phyloP scores from a whole-genome alignment of 1,140 invertebrate species.

The Drosophila nigrodunni region DNA sequence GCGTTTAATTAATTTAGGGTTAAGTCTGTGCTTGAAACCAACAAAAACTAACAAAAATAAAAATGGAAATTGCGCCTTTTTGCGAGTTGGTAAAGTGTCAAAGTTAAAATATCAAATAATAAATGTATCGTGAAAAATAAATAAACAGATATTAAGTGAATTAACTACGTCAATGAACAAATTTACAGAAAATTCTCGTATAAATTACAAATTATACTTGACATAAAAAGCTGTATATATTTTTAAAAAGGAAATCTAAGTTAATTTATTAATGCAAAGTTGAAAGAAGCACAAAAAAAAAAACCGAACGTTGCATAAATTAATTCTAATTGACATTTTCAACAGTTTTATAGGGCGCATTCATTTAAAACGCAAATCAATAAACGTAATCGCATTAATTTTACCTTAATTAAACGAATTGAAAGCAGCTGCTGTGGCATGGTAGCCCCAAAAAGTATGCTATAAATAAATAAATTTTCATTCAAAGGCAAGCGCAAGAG shows the following conservation, averaged over 20 bases:
- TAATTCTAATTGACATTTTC: slow-evolving; percentile 69
- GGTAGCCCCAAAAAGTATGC: slow-evolving; percentile 40
- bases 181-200: slow-evolving; percentile 9
- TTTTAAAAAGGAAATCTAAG: slow-evolving; percentile 26
- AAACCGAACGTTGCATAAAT: slow-evolving; percentile 38
- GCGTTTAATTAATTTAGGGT: slow-evolving; percentile 4
- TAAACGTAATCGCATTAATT: slow-evolving; percentile 61
- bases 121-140: slow-evolving; percentile 19
- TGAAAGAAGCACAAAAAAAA: slow-evolving; percentile 19
- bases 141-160: slow-evolving; percentile 40
- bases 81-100: slow-evolving; percentile 36
- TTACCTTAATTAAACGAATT: slow-evolving; percentile 57
- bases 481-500: neutral
- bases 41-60: slow-evolving; percentile 3
- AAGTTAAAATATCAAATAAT: slow-evolving; percentile 22
- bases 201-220: slow-evolving; percentile 20
- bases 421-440: slow-evolving; percentile 39
- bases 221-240: slow-evolving; percentile 20
- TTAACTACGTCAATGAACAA: slow-evolving; percentile 31
- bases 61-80: neutral
- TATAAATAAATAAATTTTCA: slow-evolving; percentile 45
- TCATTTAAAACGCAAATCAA: slow-evolving; percentile 52
- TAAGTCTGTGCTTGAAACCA: neutral
- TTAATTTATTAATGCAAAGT: slow-evolving; percentile 48
- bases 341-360: slow-evolving; percentile 42